These are phyloP conservation scores for Carassius carassius DNA, from an alignment of 2,113 vertebrate genomes.

Conservation along the genomic window DNA sequence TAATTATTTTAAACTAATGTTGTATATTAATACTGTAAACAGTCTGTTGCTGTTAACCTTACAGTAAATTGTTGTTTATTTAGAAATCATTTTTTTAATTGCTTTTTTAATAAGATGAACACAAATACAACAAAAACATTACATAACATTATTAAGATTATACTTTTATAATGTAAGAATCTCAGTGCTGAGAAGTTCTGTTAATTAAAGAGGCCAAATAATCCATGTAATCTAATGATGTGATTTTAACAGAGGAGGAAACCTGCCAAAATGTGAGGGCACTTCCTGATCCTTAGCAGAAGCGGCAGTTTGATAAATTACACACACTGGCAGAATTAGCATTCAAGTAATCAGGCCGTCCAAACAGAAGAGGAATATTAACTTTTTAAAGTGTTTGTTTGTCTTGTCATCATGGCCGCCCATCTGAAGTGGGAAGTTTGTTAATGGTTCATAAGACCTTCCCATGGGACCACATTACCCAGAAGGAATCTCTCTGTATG, in stretches of 20 bases:
- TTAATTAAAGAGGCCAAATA: conserved; percentile 31
- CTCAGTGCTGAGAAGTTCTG: not conserved
- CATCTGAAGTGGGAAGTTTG: conserved; percentile 68
- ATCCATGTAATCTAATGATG: conserved; percentile 37
- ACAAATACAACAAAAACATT: not conserved
- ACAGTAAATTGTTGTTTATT: not conserved
- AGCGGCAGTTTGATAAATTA: conserved; percentile 75
- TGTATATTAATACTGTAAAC: not conserved
- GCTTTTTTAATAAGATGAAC: not conserved
- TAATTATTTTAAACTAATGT: not conserved
- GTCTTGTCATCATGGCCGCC: conserved; percentile 63
- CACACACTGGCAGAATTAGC: conserved; percentile 71
- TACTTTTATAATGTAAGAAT: not conserved
- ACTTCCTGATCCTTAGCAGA: conserved; percentile 56
- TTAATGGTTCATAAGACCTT: conserved; percentile 71
- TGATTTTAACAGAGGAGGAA: conserved; percentile 15
- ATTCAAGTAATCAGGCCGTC: conserved; percentile 73
- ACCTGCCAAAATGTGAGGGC: conserved; percentile 34
- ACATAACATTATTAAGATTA: conserved; percentile 3
- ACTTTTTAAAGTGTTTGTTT: conserved; percentile 74
- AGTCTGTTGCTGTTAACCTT: not conserved
- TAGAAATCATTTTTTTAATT: not conserved
- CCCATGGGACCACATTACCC: conserved; percentile 71
- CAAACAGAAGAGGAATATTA: conserved; percentile 71
- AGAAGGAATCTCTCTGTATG: conserved; percentile 69